phyloP scores from a whole-genome alignment of 2,113 vertebrate genomes.

The Alosa alosa region DNA sequence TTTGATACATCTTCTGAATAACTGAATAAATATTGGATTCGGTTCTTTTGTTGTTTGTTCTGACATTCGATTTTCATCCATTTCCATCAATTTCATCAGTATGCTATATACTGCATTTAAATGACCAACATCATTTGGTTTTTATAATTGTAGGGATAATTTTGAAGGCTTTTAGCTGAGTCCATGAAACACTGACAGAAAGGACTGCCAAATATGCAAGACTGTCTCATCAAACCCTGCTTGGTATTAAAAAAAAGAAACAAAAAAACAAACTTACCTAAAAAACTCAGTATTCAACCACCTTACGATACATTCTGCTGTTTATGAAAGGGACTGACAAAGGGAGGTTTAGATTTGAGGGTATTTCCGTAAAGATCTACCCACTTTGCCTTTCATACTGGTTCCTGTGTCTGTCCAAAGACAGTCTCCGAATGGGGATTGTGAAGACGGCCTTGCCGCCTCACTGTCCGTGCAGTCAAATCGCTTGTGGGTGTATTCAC shows the following conservation, averaged over 20 bases:
- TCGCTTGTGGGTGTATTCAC: slow-evolving; percentile 64
- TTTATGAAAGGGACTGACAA: slow-evolving; percentile 1
- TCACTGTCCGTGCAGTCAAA: slow-evolving; percentile 59
- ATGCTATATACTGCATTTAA: neutral
- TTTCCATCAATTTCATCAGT: neutral
- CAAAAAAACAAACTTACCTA: neutral
- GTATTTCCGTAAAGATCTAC: slow-evolving; percentile 11
- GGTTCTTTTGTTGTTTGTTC: slow-evolving; percentile 8
- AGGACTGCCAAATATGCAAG: neutral
- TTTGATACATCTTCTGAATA: neutral
- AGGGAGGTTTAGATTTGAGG: slow-evolving; percentile 7
- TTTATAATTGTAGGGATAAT: neutral
- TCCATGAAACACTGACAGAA: neutral
- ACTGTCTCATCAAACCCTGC: neutral
- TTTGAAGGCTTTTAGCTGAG: neutral
- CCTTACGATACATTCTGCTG: neutral
- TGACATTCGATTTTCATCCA: neutral
- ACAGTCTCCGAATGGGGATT: slow-evolving; percentile 52
- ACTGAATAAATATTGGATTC: neutral
- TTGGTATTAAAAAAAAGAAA: neutral
- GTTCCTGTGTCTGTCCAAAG: slow-evolving; percentile 11
- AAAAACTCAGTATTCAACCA: neutral
- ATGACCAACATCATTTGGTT: neutral
- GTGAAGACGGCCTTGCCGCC: slow-evolving; percentile 56
- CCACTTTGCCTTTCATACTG: slow-evolving; percentile 1